phyloP scores from a whole-genome alignment of 2,888 invertebrate genomes.

The Eilema depressum region DNA sequence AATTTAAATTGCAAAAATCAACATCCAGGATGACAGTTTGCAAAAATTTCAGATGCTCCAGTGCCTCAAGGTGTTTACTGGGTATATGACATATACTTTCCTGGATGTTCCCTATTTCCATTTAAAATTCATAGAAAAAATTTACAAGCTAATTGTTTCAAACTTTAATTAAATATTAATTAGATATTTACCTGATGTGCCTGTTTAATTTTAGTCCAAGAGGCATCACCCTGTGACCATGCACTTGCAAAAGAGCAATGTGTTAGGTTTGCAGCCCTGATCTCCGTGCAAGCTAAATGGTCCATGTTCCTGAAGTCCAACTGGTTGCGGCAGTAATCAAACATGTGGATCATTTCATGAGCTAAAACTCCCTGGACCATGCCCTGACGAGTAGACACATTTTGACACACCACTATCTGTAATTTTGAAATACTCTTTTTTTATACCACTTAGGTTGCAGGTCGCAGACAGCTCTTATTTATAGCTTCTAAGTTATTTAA shows the following conservation, averaged over 20 bases:
- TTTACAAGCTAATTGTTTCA: too few relatives aligned
- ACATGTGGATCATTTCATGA: conserved; percentile 99
- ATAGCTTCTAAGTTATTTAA: background rate
- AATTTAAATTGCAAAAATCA: too few relatives aligned
- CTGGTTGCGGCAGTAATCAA: conserved; percentile 96
- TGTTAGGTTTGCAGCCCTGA: conserved; percentile 96
- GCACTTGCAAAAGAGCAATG: conserved; percentile 96
- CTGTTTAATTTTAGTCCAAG: conserved; percentile 90
- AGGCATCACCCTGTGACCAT: conserved; percentile 92
- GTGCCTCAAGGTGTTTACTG: too few relatives aligned
- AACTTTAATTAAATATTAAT: too few relatives aligned
- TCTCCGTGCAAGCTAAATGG: conserved; percentile 98
- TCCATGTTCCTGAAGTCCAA: conserved; percentile 95
- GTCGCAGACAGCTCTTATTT: too few relatives aligned
- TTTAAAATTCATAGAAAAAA: too few relatives aligned
- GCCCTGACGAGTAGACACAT: conserved; percentile 90
- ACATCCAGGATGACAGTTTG: too few relatives aligned
- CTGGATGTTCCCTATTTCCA: too few relatives aligned
- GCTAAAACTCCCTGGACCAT: conserved; percentile 93
- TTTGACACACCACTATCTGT: conserved; percentile 96
- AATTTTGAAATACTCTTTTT: background rate
- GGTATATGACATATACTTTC: too few relatives aligned
- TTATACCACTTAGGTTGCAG: too few relatives aligned
- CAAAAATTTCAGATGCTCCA: too few relatives aligned
- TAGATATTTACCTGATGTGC: conserved; percentile 90